phyloP scores from a whole-genome alignment of 1,140 invertebrate species.

The Diploscapter pachys region DNA sequence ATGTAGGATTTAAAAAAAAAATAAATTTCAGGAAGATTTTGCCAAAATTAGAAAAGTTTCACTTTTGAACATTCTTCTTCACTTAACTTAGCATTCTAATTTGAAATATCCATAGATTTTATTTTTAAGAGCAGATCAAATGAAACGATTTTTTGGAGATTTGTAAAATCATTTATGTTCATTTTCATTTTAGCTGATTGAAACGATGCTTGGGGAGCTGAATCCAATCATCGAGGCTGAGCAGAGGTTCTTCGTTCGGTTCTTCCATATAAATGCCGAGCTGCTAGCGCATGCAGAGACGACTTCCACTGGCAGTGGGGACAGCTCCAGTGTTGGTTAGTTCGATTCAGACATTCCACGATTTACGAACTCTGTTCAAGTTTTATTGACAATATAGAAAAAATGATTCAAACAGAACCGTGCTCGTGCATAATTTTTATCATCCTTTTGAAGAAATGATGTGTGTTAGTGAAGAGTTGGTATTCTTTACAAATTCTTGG shows the following conservation, averaged over 20 bases:
- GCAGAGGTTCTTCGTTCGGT: conserved; percentile 88
- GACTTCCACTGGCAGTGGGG: conserved; percentile 35
- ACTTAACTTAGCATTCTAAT: neutral
- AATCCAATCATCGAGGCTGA: conserved; percentile 88
- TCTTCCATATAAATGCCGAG: conserved; percentile 78
- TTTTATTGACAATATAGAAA: neutral
- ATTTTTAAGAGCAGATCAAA: no score
- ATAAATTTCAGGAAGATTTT: no score
- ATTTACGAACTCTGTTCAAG: neutral
- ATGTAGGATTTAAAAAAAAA: neutral
- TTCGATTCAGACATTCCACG: neutral
- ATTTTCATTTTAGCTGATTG: conserved; percentile 65
- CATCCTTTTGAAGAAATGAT: neutral
- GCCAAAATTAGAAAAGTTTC: neutral
- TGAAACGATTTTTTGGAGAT: conserved; percentile 3
- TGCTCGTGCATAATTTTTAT: neutral
- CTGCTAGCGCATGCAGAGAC: conserved; percentile 39
- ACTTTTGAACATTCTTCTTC: neutral
- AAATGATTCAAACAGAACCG: neutral
- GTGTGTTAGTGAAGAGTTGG: no score
- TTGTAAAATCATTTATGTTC: conserved; percentile 8
- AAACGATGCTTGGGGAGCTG: conserved; percentile 78
- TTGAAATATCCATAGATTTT: neutral
- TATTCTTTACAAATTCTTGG: no score
- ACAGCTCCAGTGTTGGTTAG: conserved; percentile 37